These are phyloP conservation scores for Leptodactylus fallax DNA, from an alignment of 2,797 vertebrate genomes.

Conservation along the genomic window DNA sequence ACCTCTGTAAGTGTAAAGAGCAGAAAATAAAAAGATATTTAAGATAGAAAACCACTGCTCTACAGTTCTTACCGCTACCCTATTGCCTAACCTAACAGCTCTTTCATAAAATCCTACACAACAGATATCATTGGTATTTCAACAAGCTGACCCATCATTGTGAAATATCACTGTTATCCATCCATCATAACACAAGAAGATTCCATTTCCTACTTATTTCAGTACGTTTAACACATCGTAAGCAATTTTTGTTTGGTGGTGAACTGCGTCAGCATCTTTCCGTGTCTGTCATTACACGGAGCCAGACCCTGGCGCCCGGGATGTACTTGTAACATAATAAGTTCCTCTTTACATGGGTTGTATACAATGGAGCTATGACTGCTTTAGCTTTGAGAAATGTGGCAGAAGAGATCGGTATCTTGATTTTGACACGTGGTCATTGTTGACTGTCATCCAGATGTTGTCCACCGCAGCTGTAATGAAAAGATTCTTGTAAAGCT, in stretches of 20 bases:
- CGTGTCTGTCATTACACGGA: conserved; percentile 18
- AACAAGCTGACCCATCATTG: neutral
- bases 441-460: neutral
- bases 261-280: neutral
- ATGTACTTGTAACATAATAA: neutral
- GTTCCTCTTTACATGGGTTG: neutral
- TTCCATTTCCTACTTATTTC: neutral
- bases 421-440: neutral
- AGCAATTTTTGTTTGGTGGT: neutral
- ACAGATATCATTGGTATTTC: neutral
- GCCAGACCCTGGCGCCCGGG: conserved; percentile 6
- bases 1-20: no score
- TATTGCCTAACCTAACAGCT: neutral
- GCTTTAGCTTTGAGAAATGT: neutral
- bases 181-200: neutral
- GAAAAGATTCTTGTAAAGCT: neutral
- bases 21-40: no score
- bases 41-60: neutral
- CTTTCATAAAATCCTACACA: neutral
- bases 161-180: neutral
- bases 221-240: neutral
- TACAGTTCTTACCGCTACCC: neutral
- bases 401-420: neutral
- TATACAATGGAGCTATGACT: neutral
- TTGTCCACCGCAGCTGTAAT: neutral